Evolutionary conservation across 2,888 invertebrate genomes (phyloP).

Genomic region (Smittia sp.): DNA sequence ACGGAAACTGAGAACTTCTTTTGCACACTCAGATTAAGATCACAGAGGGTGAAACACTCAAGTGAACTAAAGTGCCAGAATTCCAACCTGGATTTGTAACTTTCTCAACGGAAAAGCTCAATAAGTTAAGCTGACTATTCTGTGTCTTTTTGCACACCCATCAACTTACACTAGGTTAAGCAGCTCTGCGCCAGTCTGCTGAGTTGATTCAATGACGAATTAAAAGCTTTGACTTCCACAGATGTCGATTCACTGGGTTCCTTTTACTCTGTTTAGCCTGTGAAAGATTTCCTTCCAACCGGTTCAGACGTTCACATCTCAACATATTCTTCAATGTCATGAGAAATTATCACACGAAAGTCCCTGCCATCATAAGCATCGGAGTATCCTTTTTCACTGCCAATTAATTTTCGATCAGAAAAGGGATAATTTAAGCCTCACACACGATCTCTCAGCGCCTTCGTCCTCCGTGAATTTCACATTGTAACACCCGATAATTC

Average conservation of each 20-base stretch:
- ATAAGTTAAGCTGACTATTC: too few relatives aligned
- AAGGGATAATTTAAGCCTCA: conserved; percentile 30
- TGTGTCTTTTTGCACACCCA: too few relatives aligned
- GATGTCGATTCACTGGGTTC: not conserved
- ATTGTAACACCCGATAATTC: conserved; percentile 15
- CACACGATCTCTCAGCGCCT: not conserved
- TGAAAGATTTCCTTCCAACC: not conserved
- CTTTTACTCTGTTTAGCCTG: not conserved
- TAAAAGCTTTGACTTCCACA: too few relatives aligned
- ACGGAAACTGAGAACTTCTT: too few relatives aligned
- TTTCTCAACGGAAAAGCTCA: too few relatives aligned
- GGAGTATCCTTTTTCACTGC: conserved; percentile 34
- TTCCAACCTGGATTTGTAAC: too few relatives aligned
- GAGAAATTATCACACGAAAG: conserved; percentile 12
- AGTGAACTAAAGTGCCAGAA: too few relatives aligned
- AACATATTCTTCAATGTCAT: not conserved
- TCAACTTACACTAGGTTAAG: too few relatives aligned
- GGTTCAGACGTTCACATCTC: not conserved
- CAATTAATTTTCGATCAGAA: conserved; percentile 36
- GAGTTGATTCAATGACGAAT: too few relatives aligned
- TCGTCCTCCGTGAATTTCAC: not conserved
- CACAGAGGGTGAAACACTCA: too few relatives aligned
- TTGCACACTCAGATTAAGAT: too few relatives aligned
- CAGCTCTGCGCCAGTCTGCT: too few relatives aligned
- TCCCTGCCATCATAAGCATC: conserved; percentile 10